Evolutionary conservation across 1,140 invertebrate genomes (phyloP), one percentile per base, ranked within the genome.

Genomic region (Brachionus plicatilis): DNA sequence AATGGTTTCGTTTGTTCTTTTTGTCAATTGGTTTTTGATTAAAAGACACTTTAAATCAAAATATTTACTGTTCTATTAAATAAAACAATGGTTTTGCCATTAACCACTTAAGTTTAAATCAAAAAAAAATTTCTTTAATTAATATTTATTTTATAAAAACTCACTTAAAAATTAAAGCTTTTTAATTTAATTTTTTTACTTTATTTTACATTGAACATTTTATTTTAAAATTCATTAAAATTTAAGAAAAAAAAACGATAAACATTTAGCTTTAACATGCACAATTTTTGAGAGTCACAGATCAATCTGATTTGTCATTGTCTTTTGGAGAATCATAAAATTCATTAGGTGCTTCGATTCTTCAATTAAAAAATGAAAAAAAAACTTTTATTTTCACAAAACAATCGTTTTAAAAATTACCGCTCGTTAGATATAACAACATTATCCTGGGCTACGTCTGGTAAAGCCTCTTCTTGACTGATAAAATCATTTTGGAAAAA

Each of bases 241-340:
- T 1, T 37, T 14, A n/a, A 53, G 47, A 53, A 14, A 53, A 53
- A 53, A 53, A 53, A 17, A 33, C 24, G 12, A n/a, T 53, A 53
- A 53, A 53, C 47, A 53, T 53, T n/a, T n/a, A 53, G 17, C 47
- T 53, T 53, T 11, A 70, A 37, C 33, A 11, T 33, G n/a, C 29
- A 8, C 37, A 70, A 33, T 29, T 70, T 37, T 41, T 37, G 14
- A 37, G 14, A 33, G 33, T 66, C 11, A 53, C 47, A 53, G 14
- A 14, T 72, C 68, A 79, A 8, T 56, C 17, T 14, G 29, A 33
- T 37, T 56, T 11, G 41, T 82, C 79, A 43, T 82, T 37, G 20
- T 82, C 79, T 65, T 82, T 82, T 41, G 79, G 53, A 14, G 79
- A 82, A 47, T 82, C 79, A 27, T 82, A 82, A 37, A 82, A 82